Evolutionary conservation across 2,797 vertebrate genomes (phyloP), one percentile per base, ranked within the genome.

Genomic region (Acomys russatus): DNA sequence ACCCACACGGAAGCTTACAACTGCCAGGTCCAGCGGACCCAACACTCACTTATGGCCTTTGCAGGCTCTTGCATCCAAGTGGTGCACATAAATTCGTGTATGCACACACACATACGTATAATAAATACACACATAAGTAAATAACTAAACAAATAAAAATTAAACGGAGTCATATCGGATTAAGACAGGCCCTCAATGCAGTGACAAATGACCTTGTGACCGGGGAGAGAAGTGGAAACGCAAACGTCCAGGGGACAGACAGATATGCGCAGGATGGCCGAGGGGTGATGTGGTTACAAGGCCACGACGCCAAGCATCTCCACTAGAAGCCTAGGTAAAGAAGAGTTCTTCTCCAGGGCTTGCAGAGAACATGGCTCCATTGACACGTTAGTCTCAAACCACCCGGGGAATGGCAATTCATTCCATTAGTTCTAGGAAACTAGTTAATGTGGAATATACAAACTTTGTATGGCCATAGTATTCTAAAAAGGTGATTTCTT

Each of bases 401-500:
- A 76, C 6, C 25, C 20, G 14, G 3, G 49, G 35, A 61, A 25
- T 54, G 23, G 28, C 70, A 83, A 84, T 64, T 87, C 90, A 59
- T 38, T 84, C 70, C 0, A 9, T 30, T 11, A 88, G 15, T 71
- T 51, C 35, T 51, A 63, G 73, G 84, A 85, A 94, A 61, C 35
- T n/a, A 93, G 84, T 30, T 73, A 30, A n/a, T 79, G 49, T 66
- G 12, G 1, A 18, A 88, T 23, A 15, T 1, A 38, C 18, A 78
- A 70, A 76, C 56, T 71, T 66, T 80, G 17, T n/a, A 85, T 77
- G 77, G 77, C 18, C 30, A 76, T 7, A 33, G 15, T 56, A 51
- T 87, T 88, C 66, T 77, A 56, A 94, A 80, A 44, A 87, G 82
- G 59, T 71, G 44, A 70, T 91, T 87, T 92, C 25, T n/a, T n/a